A percentile compares a stretch with the other conserved stretches of the same genome.
phyloP scores from a whole-genome alignment of 2,888 invertebrate species.

The Perithous albicinctus region DNA sequence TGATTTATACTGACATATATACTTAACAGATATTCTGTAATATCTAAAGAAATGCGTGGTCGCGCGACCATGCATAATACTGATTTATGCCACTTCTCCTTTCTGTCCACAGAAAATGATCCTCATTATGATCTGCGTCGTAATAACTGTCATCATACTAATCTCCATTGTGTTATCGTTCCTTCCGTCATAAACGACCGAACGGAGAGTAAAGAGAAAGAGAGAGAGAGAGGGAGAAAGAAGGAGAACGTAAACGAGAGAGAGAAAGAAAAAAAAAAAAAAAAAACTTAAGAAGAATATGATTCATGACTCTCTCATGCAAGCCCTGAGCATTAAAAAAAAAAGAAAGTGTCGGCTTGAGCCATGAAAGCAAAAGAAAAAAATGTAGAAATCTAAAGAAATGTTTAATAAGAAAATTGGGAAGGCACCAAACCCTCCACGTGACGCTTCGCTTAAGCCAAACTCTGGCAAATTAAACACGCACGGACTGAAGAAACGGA shows the following conservation, averaged over 20 bases:
- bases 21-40: conserved; percentile 6
- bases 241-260: conserved; percentile 34
- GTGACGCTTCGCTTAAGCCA: conserved; percentile 54
- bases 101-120: conserved; percentile 84
- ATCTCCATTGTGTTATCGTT: conserved; percentile 81
- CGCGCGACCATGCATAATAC: conserved; percentile 45
- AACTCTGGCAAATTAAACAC: conserved; percentile 19
- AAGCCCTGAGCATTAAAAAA: conserved; percentile 25
- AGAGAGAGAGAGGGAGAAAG: conserved; percentile 50
- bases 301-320: conserved; percentile 24
- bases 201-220: conserved; percentile 49
- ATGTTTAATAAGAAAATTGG: conserved; percentile 23
- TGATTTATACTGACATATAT: conserved; percentile 3
- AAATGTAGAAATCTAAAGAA: conserved; percentile 9
- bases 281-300: conserved; percentile 18
- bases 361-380: conserved; percentile 32
- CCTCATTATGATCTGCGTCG: conserved; percentile 84
- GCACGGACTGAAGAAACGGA: conserved; percentile 21
- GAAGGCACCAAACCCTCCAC: conserved; percentile 49
- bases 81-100: conserved; percentile 68
- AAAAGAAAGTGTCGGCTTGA: conserved; percentile 29
- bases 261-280: conserved; percentile 7
- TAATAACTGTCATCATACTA: conserved; percentile 82
- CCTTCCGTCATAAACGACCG: conserved; percentile 79
- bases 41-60: conserved; percentile 51